Conservation (phyloP, 2,888 invertebrate species). For the Acrobasis consociella region DNA sequence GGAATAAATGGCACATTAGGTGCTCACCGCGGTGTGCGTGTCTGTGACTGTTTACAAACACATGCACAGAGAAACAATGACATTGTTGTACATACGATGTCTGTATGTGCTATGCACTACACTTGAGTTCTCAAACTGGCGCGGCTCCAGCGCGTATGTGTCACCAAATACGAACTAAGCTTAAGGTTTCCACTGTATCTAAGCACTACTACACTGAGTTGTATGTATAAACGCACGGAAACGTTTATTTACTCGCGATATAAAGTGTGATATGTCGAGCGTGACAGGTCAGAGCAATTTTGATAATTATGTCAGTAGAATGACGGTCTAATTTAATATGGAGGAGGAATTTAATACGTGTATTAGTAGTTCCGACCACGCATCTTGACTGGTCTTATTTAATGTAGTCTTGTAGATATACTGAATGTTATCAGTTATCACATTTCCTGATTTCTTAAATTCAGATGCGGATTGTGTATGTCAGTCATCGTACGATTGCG, state of each 20-base stretch:
- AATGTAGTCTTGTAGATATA: too few relatives aligned
- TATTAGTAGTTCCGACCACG: not conserved
- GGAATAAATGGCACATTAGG: constrained; percentile 52
- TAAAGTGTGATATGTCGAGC: not conserved
- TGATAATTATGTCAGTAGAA: not conserved
- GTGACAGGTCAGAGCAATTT: not conserved
- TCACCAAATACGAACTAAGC: constrained; percentile 18
- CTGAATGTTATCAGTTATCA: too few relatives aligned
- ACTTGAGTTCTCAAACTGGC: constrained; percentile 50
- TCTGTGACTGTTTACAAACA: constrained; percentile 64
- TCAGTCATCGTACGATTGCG: too few relatives aligned
- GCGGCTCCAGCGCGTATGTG: constrained; percentile 36
- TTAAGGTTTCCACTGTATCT: constrained; percentile 4
- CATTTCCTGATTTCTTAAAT: too few relatives aligned
- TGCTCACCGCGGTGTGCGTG: constrained; percentile 49
- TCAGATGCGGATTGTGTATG: too few relatives aligned
- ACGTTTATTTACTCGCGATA: not conserved
- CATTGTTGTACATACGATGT: constrained; percentile 60
- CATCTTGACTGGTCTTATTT: not conserved
- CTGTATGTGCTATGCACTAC: constrained; percentile 55
- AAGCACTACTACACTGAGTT: not conserved
- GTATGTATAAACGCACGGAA: not conserved
- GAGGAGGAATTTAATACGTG: not conserved
- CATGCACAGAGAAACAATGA: constrained; percentile 63
- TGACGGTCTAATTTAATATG: not conserved